A percentile compares a stretch with the other conserved stretches of the same genome.
Evolutionary conservation across 2,797 vertebrate species (phyloP).

Genomic region (Peromyscus eremicus): DNA sequence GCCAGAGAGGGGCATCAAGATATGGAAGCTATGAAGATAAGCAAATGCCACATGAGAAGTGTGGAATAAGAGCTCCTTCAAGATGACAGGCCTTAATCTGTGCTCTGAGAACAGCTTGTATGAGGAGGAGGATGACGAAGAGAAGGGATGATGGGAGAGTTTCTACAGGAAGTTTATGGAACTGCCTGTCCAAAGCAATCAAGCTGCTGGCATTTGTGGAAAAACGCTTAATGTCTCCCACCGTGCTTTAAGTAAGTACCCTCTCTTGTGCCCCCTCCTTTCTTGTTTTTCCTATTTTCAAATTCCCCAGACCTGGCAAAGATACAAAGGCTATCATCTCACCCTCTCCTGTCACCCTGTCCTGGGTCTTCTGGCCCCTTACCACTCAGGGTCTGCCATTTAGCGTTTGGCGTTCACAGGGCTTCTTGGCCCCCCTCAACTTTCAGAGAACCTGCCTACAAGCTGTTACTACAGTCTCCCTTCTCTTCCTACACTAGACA

Average conservation of each 20-base stretch:
- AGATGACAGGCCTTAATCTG: background rate
- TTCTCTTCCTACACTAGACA: background rate
- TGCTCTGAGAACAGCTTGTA: background rate
- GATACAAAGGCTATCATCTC: background rate
- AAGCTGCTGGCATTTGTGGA: conserved; percentile 50
- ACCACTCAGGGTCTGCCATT: background rate
- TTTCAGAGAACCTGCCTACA: background rate
- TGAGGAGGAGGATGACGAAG: conserved; percentile 20
- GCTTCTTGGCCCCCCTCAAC: background rate
- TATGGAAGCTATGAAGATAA: conserved; percentile 48
- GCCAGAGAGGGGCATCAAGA: background rate
- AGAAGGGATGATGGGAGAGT: conserved; percentile 6
- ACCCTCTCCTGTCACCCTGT: background rate
- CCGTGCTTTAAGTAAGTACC: background rate
- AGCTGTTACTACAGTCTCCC: background rate
- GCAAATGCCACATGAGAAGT: background rate
- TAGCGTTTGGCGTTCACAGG: background rate
- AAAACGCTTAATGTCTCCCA: background rate
- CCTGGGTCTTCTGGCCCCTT: background rate
- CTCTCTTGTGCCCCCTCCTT: background rate
- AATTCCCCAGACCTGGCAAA: background rate
- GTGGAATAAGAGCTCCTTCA: background rate
- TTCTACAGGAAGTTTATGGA: conserved; percentile 60
- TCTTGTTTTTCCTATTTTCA: background rate
- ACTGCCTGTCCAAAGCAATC: conserved; percentile 38